Evolutionary conservation across 2,888 invertebrate species (phyloP), one percentile per base, ranked within the genome.

Genomic region (Dromius quadrimaculatus): DNA sequence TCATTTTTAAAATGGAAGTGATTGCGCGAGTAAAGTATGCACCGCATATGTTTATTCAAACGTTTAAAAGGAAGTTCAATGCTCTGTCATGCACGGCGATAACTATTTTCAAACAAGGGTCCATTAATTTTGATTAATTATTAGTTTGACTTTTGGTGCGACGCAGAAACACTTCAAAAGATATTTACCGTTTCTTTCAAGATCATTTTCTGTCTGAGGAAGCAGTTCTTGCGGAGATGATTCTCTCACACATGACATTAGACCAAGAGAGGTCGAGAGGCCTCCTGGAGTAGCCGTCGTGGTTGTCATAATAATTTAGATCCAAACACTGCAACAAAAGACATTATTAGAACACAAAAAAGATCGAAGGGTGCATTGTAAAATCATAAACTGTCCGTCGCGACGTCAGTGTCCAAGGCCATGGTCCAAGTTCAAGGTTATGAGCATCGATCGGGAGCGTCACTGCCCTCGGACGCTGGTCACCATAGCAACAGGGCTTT

Each of bases 241-340:
- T 76, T 87, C 87, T 54, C 87, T 83, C 72, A 87, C 86, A 78
- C 87, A 87, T 66, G 87, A 90, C 90, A 91, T 91, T 79, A 90
- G 85, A 76, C 82, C 81, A 59, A 83, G 77, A 74, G 82, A 80
- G 71, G 83, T 83, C 45, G 75, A 72, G 17, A 74, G 71, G n/a
- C 75, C 68, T 28, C 65, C 66, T 66, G 65, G 73, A 34, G 74
- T 72, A 47, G 72, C 70, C 74, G 72, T 78, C 19, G 69, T 68
- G 15, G 72, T 71, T n/a, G 45, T 68, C 50, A 66, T 66, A 2
- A 15, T 38, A 36, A 41, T 34, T 45, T 47, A 38, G 57, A 68
- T 32, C 34, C 57, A 19, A 17, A 34, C 71, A 66, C 71, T 72
- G 32, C 41, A 59, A 57, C 70, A 57, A 66, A 54, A 17, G n/a